Percentiles rank a stretch among this genome's conserved stretches.
These are phyloP conservation scores for Branchellion lobata DNA, from an alignment of 2,888 invertebrate species.

Conservation along the genomic window DNA sequence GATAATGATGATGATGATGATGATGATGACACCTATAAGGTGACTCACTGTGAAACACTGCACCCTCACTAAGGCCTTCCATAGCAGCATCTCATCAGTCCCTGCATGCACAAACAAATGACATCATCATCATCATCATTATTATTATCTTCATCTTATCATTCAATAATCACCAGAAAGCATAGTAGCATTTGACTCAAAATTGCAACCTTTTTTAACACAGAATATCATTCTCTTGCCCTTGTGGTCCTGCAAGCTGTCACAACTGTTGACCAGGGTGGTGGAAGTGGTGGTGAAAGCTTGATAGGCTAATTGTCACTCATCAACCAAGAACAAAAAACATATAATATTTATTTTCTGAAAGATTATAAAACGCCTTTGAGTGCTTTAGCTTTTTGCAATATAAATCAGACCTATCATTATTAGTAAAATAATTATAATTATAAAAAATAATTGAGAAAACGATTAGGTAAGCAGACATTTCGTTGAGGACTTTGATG, in stretches of 20 bases:
- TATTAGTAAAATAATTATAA: too few relatives aligned
- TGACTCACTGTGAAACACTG: constrained; percentile 56
- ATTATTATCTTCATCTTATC: too few relatives aligned
- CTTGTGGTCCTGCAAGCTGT: constrained; percentile 68
- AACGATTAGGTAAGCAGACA: neutral
- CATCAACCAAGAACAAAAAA: too few relatives aligned
- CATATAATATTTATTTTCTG: too few relatives aligned
- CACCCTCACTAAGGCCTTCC: constrained; percentile 73
- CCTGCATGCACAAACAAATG: constrained; percentile 71
- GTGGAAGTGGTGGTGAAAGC: neutral
- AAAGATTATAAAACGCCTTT: neutral
- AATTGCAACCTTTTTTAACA: constrained; percentile 22
- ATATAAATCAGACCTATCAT: neutral
- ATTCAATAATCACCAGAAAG: too few relatives aligned
- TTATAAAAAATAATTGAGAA: too few relatives aligned
- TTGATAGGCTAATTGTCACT: neutral
- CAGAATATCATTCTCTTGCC: constrained; percentile 64
- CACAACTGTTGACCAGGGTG: constrained; percentile 63
- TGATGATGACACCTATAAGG: too few relatives aligned
- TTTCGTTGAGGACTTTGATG: constrained; percentile 68
- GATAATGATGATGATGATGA: too few relatives aligned
- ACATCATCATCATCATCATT: too few relatives aligned
- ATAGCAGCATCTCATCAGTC: constrained; percentile 69
- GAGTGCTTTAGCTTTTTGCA: neutral
- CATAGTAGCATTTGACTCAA: too few relatives aligned